Evolutionary conservation across 2,113 vertebrate genomes (phyloP).

Genomic region (Sakesphorus luctuosus): DNA sequence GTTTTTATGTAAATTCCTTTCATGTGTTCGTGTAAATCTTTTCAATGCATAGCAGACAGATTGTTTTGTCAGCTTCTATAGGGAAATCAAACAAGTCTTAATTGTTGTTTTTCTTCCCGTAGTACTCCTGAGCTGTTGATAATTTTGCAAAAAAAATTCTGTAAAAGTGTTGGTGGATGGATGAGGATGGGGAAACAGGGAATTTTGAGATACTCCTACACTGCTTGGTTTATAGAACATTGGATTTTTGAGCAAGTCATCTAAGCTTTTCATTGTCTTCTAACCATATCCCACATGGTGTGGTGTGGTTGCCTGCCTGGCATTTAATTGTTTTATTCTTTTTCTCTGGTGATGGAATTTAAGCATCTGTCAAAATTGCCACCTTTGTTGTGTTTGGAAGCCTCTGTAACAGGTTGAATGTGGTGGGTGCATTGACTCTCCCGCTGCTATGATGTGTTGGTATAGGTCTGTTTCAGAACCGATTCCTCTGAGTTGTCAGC

Average conservation of each 20-base stretch:
- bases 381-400: neutral
- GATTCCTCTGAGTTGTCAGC: neutral
- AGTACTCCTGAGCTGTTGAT: neutral
- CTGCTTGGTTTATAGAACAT: neutral
- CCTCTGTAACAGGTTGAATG: fast-evolving
- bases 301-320: neutral
- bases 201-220: neutral
- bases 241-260: neutral
- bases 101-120: neutral
- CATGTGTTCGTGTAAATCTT: neutral
- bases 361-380: neutral
- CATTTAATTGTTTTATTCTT: neutral
- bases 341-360: neutral
- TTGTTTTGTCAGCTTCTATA: neutral
- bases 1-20: neutral
- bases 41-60: neutral
- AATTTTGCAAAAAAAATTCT: neutral
- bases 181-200: neutral
- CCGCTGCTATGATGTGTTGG: no score
- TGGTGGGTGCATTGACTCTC: neutral
- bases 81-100: neutral
- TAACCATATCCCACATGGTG: neutral
- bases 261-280: neutral
- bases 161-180: neutral
- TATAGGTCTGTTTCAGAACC: neutral